Base-by-base conservation (phyloP, 2,888 invertebrate genomes). In the Stenodema calcarata region DNA sequence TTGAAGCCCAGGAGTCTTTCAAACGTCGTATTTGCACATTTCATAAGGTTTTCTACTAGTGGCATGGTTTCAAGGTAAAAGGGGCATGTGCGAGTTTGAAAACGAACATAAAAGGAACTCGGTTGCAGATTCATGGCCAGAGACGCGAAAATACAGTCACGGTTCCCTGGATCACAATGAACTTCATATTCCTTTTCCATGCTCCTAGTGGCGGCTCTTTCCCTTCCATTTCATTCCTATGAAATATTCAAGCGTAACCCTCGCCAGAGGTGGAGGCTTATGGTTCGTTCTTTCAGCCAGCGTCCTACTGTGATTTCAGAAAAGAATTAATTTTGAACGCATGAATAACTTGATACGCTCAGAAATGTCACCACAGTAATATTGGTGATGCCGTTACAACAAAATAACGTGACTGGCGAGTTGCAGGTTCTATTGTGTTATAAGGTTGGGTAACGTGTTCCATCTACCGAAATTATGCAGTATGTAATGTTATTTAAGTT, bases 241-340 rank as follows among this genome's bases (percentile, higher is more conserved):
- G 83, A 83, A 83, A 83, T 83, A 83, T 83, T 83, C 83, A 83
- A 83, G 73, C 70, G 41, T 73, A 73, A 70, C 73, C 28, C 62
- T 82, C 30, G 54, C 18, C 2, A n/a, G 18, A 7, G 42, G 76
- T n/a, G 42, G 76, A 76, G 42, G 7, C 76, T 35, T 35, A 27
- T 41, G 23, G n/a, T 27, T n/a, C 41, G 76, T 35, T 76, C 42
- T 76, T 76, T 42, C 9, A 44, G 42, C n/a, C 76, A 1, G 42
- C 76, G 42, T 76, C 42, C 76, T 4, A 30, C 73, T 23, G 30
- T 7, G 12, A 80, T 41, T 11, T 23, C 23, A 30, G 30, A 27
- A 27, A 47, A 16, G 7, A 47, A 80, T 47, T 47, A 18, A 80
- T 80, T 50, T 54, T n/a, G n/a, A 35, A 35, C 54, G 54, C 54